Base-by-base conservation (phyloP, 2,888 invertebrate genomes). In the Mesochorus sp. region DNA sequence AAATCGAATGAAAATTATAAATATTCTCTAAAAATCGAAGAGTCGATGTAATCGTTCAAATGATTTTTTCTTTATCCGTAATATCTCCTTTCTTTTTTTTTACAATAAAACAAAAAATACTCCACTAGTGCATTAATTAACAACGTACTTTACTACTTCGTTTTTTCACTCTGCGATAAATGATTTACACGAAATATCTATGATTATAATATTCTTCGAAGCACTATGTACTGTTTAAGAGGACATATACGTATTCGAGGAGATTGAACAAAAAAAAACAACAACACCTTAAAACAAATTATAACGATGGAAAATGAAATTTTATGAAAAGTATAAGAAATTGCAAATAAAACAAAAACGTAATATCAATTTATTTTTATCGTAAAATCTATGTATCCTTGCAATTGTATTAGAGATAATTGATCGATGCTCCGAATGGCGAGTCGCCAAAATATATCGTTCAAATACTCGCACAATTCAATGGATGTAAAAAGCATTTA, bases 161-260 rank as follows among this genome's bases (percentile, higher is more conserved):
- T 6, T 42, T 37, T 26, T 51, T 42, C 39, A 51, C 17, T 51
- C 34, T 55, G 70, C 24, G 39, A 44, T 72, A 26, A 57, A 37
- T 21, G 53, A 44, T 67, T 79, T 26, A 67, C 37, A 61, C 64
- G 76, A 57, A 61, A 67, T 37, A 61, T 64, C 47, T 70, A 59
- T 59, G 51, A 44, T 74, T 78, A 61, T 72, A 14, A 76, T 64
- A 78, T 70, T 76, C 39, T 39, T 76, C 14, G 34, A 47, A 77
- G 70, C 53, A 83, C 82, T 74, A 81, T 80, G 79, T 81, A 80
- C 75, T 49, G 44, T 80, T 77, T 76, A 79, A 79, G 17, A 78
- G 66, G 44, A 83, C n/a, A n/a, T 55, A 82, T 76, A 80, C 81
- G 81, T 47, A 72, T 70, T 76, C 44, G 51, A 59, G 51, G 17